phyloP scores from a whole-genome alignment of 2,113 vertebrate genomes.

The Arizona elegans region DNA sequence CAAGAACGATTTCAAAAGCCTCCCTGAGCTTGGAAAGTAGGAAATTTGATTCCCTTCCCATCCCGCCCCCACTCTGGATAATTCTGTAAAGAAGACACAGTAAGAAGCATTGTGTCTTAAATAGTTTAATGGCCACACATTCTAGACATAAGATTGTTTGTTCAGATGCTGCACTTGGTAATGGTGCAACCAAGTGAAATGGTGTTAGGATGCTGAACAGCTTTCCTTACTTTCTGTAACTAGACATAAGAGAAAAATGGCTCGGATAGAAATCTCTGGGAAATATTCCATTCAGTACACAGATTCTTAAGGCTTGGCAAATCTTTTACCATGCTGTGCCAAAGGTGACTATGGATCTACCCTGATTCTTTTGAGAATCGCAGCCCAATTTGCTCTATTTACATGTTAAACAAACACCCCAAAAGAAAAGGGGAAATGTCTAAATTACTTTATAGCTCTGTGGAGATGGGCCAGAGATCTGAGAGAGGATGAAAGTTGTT shows the following conservation, averaged over 20 bases:
- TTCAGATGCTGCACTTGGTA: not conserved
- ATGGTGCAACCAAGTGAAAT: not conserved
- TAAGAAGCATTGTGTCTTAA: not conserved
- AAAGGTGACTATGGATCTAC: not conserved
- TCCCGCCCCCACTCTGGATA: not conserved
- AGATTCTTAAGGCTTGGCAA: not conserved
- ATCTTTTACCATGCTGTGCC: not conserved
- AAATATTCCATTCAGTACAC: not conserved
- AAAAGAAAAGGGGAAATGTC: not conserved
- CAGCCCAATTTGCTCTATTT: not conserved
- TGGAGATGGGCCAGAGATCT: not conserved
- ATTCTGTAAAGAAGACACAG: not conserved
- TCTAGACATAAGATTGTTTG: not conserved
- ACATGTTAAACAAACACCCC: not conserved
- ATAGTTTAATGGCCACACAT: not conserved
- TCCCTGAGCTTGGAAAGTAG: not conserved
- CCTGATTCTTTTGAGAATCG: constrained; percentile 1
- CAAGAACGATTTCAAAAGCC: not conserved
- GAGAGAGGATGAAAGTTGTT: not conserved
- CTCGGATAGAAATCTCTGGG: not conserved
- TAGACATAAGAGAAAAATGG: not conserved
- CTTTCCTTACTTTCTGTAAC: not conserved
- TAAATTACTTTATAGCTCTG: not conserved
- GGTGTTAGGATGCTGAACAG: not conserved
- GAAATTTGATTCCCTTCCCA: not conserved